Conservation (phyloP, 2,113 vertebrate species). For the Panthera uncia region DNA sequence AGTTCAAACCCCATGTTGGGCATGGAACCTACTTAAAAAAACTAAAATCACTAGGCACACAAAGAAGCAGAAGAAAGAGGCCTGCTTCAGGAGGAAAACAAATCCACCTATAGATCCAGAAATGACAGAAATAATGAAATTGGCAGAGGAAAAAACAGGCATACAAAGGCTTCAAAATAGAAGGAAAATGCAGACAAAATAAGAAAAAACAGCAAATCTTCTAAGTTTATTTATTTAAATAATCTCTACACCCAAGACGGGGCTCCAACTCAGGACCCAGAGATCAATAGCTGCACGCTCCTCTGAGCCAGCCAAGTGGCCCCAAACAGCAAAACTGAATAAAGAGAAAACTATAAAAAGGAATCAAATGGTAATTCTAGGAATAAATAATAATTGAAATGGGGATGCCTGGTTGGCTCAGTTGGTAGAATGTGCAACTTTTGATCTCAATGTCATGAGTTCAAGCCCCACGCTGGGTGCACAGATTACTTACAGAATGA, state of each 20-base stretch:
- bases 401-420: neutral
- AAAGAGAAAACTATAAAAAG: neutral
- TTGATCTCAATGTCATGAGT: neutral
- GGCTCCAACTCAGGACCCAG: neutral
- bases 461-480: neutral
- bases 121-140: neutral
- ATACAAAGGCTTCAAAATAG: neutral
- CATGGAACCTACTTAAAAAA: neutral
- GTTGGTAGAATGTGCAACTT: neutral
- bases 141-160: neutral
- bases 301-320: neutral
- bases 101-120: neutral
- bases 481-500: neutral
- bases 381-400: neutral
- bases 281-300: neutral
- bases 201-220: neutral
- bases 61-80: neutral
- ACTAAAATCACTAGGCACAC: neutral
- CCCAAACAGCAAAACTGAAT: neutral
- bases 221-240: neutral
- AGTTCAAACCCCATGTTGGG: neutral
- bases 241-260: neutral
- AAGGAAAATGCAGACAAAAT: neutral
- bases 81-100: neutral
- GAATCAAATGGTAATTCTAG: neutral